Conservation (phyloP, 2,113 vertebrate species). For the Geococcyx californianus region DNA sequence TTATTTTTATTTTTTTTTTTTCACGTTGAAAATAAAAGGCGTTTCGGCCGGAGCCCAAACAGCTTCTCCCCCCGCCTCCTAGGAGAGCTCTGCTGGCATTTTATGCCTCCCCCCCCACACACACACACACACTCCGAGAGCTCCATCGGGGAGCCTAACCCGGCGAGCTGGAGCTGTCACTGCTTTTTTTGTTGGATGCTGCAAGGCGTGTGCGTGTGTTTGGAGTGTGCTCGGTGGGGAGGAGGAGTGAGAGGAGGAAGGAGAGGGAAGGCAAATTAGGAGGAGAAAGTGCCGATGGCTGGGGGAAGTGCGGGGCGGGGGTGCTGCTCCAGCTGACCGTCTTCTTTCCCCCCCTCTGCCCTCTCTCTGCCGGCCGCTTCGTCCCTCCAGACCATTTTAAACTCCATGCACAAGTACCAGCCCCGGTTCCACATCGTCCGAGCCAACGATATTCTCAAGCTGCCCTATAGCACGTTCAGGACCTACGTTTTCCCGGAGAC, state of each 20-base stretch:
- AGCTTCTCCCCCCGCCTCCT: not conserved
- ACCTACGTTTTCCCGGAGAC: conserved; percentile 98
- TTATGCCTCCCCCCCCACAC: too few relatives aligned
- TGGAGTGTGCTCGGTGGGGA: conserved; percentile 40
- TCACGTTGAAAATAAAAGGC: not conserved
- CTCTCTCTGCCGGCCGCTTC: not conserved
- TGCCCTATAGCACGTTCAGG: conserved; percentile 97
- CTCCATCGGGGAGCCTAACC: not conserved
- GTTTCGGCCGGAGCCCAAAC: not conserved
- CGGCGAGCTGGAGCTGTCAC: conserved; percentile 69
- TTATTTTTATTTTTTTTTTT: not conserved
- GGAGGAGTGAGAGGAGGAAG: conserved; percentile 45
- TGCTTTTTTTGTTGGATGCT: conserved; percentile 41
- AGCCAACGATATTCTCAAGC: conserved; percentile 96
- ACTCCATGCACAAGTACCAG: conserved; percentile 99
- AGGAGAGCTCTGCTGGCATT: not conserved
- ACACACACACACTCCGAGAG: not conserved
- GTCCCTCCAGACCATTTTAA: conserved; percentile 89
- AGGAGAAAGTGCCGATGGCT: conserved; percentile 12
- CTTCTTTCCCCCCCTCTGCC: not conserved
- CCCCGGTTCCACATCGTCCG: conserved; percentile 97
- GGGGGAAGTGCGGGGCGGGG: not conserved
- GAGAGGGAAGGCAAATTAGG: conserved; percentile 14
- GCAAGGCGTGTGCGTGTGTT: conserved; percentile 55
- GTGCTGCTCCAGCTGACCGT: conserved; percentile 34